Conservation (phyloP, 2,888 invertebrate species). For the Drosophila vallismaia region DNA sequence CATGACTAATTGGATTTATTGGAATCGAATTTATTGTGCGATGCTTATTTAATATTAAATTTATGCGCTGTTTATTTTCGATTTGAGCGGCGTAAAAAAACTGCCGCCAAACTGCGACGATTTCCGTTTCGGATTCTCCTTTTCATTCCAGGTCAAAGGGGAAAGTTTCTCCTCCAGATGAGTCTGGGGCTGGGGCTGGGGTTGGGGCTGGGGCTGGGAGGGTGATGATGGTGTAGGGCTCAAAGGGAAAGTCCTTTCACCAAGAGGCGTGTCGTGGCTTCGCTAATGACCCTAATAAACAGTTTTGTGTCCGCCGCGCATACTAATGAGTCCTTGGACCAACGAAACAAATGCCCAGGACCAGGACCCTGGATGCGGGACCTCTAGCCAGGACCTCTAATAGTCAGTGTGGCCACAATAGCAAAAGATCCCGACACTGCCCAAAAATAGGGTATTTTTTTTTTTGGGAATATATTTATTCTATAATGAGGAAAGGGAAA, state of each 20-base stretch:
- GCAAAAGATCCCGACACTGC: not conserved
- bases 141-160: too few species aligned
- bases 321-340: constrained; percentile 68
- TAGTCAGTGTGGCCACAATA: constrained; percentile 3
- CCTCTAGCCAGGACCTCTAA: not conserved
- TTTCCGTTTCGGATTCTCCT: not conserved
- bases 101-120: not conserved
- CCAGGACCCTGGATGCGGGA: constrained; percentile 24
- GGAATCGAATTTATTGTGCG: constrained; percentile 81
- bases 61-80: constrained; percentile 71
- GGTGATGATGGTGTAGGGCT: not conserved
- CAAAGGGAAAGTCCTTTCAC: constrained; percentile 1
- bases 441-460: not conserved
- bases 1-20: constrained; percentile 82
- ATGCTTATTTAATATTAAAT: constrained; percentile 77
- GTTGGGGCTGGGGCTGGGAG: not conserved
- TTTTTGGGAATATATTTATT: too few species aligned
- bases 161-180: constrained; percentile 3
- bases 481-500: too few species aligned
- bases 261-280: constrained; percentile 56
- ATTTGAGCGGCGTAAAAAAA: constrained; percentile 4
- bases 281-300: constrained; percentile 78
- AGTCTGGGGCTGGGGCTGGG: not conserved
- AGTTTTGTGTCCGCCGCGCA: constrained; percentile 74
- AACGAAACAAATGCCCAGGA: constrained; percentile 27